Conservation (phyloP, 37 sponge, comb jelly and placozoan species). For the Tethya wilhelma region DNA sequence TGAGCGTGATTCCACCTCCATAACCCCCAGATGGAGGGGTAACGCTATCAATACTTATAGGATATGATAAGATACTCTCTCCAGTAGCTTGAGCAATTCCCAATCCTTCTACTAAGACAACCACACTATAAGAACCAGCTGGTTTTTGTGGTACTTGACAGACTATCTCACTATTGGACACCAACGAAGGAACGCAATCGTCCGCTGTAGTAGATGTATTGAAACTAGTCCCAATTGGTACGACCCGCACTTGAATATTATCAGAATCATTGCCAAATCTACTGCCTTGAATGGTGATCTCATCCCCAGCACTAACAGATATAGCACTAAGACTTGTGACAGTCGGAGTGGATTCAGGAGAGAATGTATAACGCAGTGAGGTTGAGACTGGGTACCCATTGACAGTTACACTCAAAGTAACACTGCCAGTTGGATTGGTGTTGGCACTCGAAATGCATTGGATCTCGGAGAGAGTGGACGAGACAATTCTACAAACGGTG, state of each 20-base stretch:
- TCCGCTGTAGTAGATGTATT: not conserved
- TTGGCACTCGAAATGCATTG: constrained; percentile 35
- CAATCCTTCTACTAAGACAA: constrained; percentile 30
- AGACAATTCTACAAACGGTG: constrained; percentile 23
- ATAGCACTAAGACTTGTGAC: constrained; percentile 13
- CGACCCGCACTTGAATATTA: constrained; percentile 3
- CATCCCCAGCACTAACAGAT: constrained; percentile 29
- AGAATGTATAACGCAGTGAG: constrained; percentile 19
- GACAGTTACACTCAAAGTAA: constrained; percentile 26
- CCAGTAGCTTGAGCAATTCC: constrained; percentile 39
- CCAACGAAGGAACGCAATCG: constrained; percentile 11
- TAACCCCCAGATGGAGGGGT: constrained; percentile 58
- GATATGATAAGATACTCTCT: constrained; percentile 14
- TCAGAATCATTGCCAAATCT: constrained; percentile 13
- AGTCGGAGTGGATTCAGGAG: constrained; percentile 42
- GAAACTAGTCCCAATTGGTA: not conserved
- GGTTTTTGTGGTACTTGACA: constrained; percentile 46
- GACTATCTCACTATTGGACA: constrained; percentile 20
- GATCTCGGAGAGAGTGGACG: constrained; percentile 37
- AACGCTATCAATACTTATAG: constrained; percentile 31
- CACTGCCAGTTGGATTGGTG: not conserved
- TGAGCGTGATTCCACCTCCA: constrained; percentile 73
- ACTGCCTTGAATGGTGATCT: constrained; percentile 42
- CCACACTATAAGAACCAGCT: constrained; percentile 46
- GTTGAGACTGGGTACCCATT: constrained; percentile 36